Evolutionary conservation across 2,888 invertebrate species (phyloP).

Genomic region (Cryptocephalus moraei): DNA sequence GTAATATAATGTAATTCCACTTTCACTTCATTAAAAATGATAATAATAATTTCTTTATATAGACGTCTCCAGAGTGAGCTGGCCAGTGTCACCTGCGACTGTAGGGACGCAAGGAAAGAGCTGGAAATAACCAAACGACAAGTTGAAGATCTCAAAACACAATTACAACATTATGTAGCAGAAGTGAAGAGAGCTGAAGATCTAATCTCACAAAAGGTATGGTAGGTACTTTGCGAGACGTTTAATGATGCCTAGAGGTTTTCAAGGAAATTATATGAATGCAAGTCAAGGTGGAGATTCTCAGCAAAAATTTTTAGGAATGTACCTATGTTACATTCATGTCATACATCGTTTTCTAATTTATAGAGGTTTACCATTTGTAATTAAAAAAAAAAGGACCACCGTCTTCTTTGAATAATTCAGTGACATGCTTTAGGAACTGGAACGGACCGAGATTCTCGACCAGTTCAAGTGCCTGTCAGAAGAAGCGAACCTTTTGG

Average conservation of each 20-base stretch:
- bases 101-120: conserved; percentile 53
- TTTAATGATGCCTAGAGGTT: too few relatives aligned
- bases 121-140: conserved; percentile 59
- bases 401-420: too few relatives aligned
- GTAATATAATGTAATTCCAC: background rate
- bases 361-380: too few relatives aligned
- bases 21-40: background rate
- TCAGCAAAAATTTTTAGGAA: too few relatives aligned
- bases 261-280: too few relatives aligned
- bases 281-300: too few relatives aligned
- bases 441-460: conserved; percentile 68
- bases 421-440: conserved; percentile 45
- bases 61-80: conserved; percentile 66
- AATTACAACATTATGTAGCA: conserved; percentile 71
- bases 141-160: conserved; percentile 62
- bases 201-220: conserved; percentile 56
- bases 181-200: conserved; percentile 74
- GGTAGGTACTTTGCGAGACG: too few relatives aligned
- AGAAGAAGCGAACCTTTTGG: conserved; percentile 64
- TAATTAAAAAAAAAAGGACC: too few relatives aligned
- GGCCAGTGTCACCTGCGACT: conserved; percentile 50
- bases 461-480: conserved; percentile 70
- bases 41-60: background rate
- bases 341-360: too few relatives aligned
- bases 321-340: too few relatives aligned